Base-by-base conservation (phyloP, 2,888 invertebrate species). In the Xestia c-nigrum region DNA sequence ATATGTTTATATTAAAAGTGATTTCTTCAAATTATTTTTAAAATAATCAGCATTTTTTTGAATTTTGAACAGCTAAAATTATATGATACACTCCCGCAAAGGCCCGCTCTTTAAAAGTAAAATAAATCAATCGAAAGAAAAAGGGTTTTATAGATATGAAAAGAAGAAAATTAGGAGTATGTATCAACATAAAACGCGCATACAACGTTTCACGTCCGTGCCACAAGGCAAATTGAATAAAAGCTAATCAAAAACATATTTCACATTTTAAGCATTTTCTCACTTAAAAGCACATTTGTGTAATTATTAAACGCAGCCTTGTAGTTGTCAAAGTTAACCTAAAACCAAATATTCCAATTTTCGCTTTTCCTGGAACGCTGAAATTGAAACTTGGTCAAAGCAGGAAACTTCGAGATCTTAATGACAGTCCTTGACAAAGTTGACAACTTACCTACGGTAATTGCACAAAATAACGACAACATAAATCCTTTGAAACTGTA, bases 331-430 rank as follows among this genome's bases (percentile, higher is more conserved):
- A n/a, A 52, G 24, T 80, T 81, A n/a, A n/a, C 7, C 5, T 55
- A 38, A 74, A 31, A 81, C 31, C 2, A 5, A 47, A 38, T 50
- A 31, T 50, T 21, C 5, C 19, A 14, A 14, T 43, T 31, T 57
- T 57, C 31, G 16, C 2, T 64, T 47, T 74, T 57, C 46, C 31
- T 55, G 64, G 40, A 50, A 57, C 47, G 55, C 16, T 74, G 21
- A 81, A 78, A 78, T 6, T 67, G 52, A 76, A 63, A 81, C 66
- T 76, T 47, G 40, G 9, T 63, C n/a, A 14, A 50, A 43, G 21
- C 7, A 40, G 55, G 55, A 61, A 79, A 76, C 66, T 79, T 82
- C 9, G 16, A 38, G 40, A n/a, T 76, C 78, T 79, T 55, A 76
- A 82, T 82, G 76, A 79, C 61, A 50, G 47, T 50, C n/a, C 6